Percentiles rank a stretch among this genome's conserved stretches.
phyloP scores from a whole-genome alignment of 37 sponge, comb jelly and placozoan genomes.

The Dysidea cf. avara region DNA sequence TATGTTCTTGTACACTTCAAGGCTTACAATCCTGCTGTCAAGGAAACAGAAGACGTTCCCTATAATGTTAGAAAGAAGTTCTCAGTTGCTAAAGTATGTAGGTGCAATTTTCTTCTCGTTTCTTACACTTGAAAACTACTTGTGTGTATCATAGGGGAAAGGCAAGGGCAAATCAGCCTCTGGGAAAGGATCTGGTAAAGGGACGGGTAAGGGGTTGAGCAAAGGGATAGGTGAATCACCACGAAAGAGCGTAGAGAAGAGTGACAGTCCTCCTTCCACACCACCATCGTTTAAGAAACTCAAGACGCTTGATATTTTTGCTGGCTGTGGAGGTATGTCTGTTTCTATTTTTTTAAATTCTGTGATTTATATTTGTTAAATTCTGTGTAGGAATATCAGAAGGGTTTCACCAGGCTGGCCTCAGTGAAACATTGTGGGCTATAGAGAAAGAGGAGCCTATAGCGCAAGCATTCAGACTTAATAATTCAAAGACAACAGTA shows the following conservation, averaged over 20 bases:
- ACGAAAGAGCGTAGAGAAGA: slow-evolving; percentile 1
- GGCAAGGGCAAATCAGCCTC: slow-evolving; percentile 63
- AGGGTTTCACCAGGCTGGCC: slow-evolving; percentile 84
- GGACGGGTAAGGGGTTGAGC: not conserved
- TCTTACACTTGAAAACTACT: not conserved
- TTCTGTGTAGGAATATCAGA: slow-evolving; percentile 62
- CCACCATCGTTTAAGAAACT: slow-evolving; percentile 65
- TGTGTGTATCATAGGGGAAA: slow-evolving; percentile 24
- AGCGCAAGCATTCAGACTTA: slow-evolving; percentile 79
- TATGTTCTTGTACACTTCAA: too few relatives aligned
- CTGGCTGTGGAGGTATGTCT: slow-evolving; percentile 86
- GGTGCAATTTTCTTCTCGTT: not conserved
- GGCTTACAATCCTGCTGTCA: too few relatives aligned
- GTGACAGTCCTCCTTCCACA: too few relatives aligned
- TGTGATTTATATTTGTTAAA: not conserved
- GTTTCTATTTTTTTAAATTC: not conserved
- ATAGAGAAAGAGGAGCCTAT: slow-evolving; percentile 85
- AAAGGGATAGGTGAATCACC: not conserved
- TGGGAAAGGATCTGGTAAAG: not conserved
- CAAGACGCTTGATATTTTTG: slow-evolving; percentile 85
- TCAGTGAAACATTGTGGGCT: slow-evolving; percentile 82
- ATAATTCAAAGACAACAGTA: slow-evolving; percentile 77
- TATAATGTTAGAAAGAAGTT: too few relatives aligned
- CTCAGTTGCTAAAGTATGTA: not conserved
- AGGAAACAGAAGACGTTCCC: too few relatives aligned